Evolutionary conservation across 2,113 vertebrate species (phyloP).

Genomic region (Martes martes): DNA sequence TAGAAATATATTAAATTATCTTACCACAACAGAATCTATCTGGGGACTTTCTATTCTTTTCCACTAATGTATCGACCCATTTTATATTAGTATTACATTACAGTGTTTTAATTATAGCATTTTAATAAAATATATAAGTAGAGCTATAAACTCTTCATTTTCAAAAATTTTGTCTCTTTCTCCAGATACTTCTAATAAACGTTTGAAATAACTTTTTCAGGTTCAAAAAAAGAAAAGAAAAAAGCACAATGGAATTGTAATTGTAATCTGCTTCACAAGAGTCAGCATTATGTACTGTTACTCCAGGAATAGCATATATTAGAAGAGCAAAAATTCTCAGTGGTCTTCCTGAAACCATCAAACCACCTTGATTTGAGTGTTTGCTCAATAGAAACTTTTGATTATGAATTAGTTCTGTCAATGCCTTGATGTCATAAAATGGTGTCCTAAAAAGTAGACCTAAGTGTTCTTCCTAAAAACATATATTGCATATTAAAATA

Average conservation of each 20-base stretch:
- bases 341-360: not conserved
- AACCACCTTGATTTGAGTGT: not conserved
- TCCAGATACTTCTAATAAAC: not conserved
- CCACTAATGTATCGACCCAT: not conserved
- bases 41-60: not conserved
- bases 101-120: not conserved
- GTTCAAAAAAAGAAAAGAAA: not conserved
- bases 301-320: not conserved
- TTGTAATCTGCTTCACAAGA: not conserved
- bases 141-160: not conserved
- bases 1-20: not conserved
- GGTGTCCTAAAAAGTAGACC: not conserved
- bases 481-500: not conserved
- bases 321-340: not conserved
- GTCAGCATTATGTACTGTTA: not conserved
- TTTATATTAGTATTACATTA: not conserved
- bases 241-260: not conserved
- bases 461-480: not conserved
- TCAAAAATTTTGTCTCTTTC: constrained; percentile 21
- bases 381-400: not conserved
- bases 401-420: not conserved
- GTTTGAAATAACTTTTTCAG: not conserved
- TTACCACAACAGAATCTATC: no score
- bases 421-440: constrained; percentile 4
- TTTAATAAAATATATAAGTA: constrained; percentile 16